Base-by-base conservation (phyloP, 2,888 invertebrate genomes). In the Selenia dentaria region DNA sequence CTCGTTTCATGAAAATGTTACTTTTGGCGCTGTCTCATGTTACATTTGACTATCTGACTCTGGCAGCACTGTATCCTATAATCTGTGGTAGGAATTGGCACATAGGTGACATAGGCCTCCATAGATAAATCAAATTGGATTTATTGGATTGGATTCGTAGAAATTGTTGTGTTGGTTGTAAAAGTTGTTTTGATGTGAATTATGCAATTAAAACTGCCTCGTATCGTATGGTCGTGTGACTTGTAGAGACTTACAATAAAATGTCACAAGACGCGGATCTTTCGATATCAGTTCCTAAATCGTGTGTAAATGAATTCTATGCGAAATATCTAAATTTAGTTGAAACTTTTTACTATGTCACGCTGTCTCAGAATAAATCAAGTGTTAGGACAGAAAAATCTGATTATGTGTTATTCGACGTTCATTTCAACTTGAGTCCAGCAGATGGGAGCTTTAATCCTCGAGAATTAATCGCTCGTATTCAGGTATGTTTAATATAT, bases 281-380 rank as follows among this genome's bases (percentile, higher is more conserved):
- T 49, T 59, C 75, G 43, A 81, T 90, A 79, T 74, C 83, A 57
- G 85, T 90, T 62, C 89, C 89, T 59, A 85, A 87, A 51, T 76
- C 79, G 57, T 81, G 83, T 74, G 62, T 87, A 51, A 70, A 73
- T 12, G 85, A 88, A 62, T 90, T 90, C 68, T 85, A 83, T 58
- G 79, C 66, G 57, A 88, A 84, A 66, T 88, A 87, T 70, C 75
- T 81, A 22, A 89, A 87, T 78, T 80, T 89, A 66, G 86, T 89
- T 48, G 90, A 90, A 83, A 85, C 86, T 70, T 89, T 90, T 81
- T 90, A 90, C 67, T 88, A 81, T 79, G 90, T 90, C 64, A 88
- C 86, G 61, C 68, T 90, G 61, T 73, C 83, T 44, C 85, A 89
- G 70, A 80, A 74, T 64, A 85, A 83, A 74, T 74, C 75, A 41